Evolutionary conservation across 2,113 vertebrate genomes (phyloP), one percentile per base, ranked within the genome.

Genomic region (Amblyornis subalaris): DNA sequence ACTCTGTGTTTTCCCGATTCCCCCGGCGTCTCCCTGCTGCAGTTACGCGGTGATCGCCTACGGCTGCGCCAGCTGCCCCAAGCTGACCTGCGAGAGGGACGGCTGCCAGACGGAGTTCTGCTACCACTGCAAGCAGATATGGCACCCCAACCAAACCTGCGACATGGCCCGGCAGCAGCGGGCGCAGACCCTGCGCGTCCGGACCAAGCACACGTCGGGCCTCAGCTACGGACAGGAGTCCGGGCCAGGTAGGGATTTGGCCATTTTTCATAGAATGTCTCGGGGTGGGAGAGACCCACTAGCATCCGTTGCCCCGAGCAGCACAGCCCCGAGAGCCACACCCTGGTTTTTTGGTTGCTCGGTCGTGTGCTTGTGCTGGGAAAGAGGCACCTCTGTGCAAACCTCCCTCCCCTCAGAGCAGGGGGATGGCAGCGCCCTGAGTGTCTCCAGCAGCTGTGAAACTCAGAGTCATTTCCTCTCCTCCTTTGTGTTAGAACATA

Each of bases 81-180:
- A 99, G 97, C 96, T 99, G 96, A 98, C 99, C 77, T 99, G 99
- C 75, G 98, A 98, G 96, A 97, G 99, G 85, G 99, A 99, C 21
- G 99, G 99, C 89, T 99, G 99, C 93, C 99, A 98, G 35, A 99
- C 99, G 0, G 99, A 99, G 97, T 99, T 99, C 98, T 99, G 99
- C 97, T 99, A 99, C 95, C 99, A 99, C 98, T 99, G 99, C 98
- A 99, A 99, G 57, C 99, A 99, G 97, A 98, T 99, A 93, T 99
- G 99, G 99, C 99, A 99, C 85, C 99, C 99, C 94, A 99, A 99
- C 98, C 99, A 99, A 91, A 99, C 99, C 16, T 99, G 99, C 65
- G 99, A 99, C 96, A 99, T 99, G 66, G 99, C 99, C 58, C 98
- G 99, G 48, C 99, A 99, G 89, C 99, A 99, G 95, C 97, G 99